phyloP scores from a whole-genome alignment of 2,113 vertebrate genomes.

The Gorsachius goisagi region DNA sequence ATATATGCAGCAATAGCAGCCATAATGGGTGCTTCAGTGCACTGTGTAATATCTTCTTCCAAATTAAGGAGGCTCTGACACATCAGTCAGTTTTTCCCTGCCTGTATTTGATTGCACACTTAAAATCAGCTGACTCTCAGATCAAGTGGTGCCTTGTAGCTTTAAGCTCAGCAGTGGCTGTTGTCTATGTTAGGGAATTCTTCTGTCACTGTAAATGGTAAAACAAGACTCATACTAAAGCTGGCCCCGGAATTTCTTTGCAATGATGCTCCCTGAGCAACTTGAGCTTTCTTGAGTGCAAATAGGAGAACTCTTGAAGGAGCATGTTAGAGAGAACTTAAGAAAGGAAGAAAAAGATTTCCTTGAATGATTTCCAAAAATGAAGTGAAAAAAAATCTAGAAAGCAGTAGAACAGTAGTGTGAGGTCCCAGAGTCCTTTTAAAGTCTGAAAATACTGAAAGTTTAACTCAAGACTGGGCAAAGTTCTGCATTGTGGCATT shows the following conservation, averaged over 20 bases:
- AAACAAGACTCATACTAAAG: not conserved
- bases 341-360: not conserved
- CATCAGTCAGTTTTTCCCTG: not conserved
- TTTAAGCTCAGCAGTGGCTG: not conserved
- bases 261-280: not conserved
- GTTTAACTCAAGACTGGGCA: not conserved
- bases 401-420: not conserved
- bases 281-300: not conserved
- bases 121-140: not conserved
- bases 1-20: not conserved
- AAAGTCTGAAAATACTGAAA: not conserved
- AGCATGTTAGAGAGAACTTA: not conserved
- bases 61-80: constrained; percentile 21
- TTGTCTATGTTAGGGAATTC: not conserved
- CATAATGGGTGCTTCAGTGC: not conserved
- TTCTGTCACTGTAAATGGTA: not conserved
- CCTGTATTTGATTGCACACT: not conserved
- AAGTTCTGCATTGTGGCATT: not conserved
- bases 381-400: not conserved
- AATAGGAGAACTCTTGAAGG: not conserved
- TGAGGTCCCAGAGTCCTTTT: not conserved
- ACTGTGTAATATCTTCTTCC: not conserved
- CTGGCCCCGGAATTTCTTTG: not conserved
- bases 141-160: not conserved
- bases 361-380: not conserved